These are phyloP conservation scores for Pseudococcus longispinus DNA, from an alignment of 2,888 invertebrate species.

Conservation along the genomic window DNA sequence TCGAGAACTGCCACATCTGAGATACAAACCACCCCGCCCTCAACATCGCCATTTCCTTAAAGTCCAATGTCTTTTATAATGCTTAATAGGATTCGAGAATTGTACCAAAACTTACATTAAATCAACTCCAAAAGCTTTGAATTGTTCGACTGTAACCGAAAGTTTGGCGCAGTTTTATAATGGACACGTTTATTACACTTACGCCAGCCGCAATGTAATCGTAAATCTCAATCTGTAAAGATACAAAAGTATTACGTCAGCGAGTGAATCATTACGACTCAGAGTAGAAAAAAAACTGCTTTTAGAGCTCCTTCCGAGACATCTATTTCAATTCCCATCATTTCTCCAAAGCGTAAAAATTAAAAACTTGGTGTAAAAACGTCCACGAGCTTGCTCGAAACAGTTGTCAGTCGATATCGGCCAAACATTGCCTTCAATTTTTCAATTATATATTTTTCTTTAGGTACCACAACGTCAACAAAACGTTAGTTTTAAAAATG, in stretches of 20 bases:
- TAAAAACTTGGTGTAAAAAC: not conserved
- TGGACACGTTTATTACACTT: constrained; percentile 2
- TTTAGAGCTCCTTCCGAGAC: not conserved
- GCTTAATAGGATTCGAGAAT: not conserved
- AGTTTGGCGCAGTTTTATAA: not conserved
- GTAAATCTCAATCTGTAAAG: not conserved
- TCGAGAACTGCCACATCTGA: not conserved
- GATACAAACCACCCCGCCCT: not conserved
- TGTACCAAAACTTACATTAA: not conserved
- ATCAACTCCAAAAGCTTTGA: not conserved
- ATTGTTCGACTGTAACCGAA: not conserved
- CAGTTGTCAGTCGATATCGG: not conserved
- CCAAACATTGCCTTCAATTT: not conserved
- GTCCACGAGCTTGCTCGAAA: not conserved
- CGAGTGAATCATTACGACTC: not conserved
- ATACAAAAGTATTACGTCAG: not conserved
- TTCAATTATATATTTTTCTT: not conserved
- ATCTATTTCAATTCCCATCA: constrained; percentile 7
- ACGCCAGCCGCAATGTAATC: not conserved
- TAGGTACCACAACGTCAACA: not conserved
- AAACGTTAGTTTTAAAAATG: not conserved
- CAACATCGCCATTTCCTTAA: not conserved
- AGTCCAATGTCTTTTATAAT: not conserved
- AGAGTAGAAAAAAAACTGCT: not conserved
- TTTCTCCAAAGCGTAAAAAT: not conserved